Base-by-base conservation (phyloP, 2,113 vertebrate species). In the Synodontis membranacea region DNA sequence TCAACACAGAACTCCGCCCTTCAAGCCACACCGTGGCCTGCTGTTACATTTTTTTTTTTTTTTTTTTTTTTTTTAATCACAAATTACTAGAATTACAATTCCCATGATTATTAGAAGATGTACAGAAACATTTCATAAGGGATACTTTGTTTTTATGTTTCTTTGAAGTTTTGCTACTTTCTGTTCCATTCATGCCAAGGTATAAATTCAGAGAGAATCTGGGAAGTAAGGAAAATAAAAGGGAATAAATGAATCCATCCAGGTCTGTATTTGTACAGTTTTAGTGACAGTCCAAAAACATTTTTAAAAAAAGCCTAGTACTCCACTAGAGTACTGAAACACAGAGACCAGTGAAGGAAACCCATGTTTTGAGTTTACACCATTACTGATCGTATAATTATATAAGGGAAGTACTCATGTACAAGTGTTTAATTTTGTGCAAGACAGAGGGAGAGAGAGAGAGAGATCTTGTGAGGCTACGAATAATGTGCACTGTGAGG, bases 121-220 rank as follows among this genome's bases (percentile, higher is more conserved):
- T 88, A 86, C 90, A 88, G 89, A 88, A 76, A 19, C 88, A 89
- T 88, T 92, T 93, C 91, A 87, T 91, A 80, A 42, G 54, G 46
- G 44, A 37, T 78, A 83, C 34, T 81, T 86, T 25, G 62, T 50
- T 58, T 88, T 78, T 62, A 37, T 92, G 87, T 93, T 94, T 92
- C 12, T 48, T 75, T 75, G 5, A 48, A 7, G 88, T 92, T 90
- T 87, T 85, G 58, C 25, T 91, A 87, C 92, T 93, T 94, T 94
- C 70, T 84, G 81, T 64, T 34, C 62, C 60, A 56, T 68, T 50
- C 25, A 83, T 1, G 10, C 44, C 50, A 83, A 39, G 70, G 54
- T 12, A 37, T 50, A 46, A 50, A 66, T 72, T 50, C 34, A 52
- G 86, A 72, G 48, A 58, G 15, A 39, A 84, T 46, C 54, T 62